Conservation (phyloP, 2,797 vertebrate genomes). For the Myripristis jacobus region DNA sequence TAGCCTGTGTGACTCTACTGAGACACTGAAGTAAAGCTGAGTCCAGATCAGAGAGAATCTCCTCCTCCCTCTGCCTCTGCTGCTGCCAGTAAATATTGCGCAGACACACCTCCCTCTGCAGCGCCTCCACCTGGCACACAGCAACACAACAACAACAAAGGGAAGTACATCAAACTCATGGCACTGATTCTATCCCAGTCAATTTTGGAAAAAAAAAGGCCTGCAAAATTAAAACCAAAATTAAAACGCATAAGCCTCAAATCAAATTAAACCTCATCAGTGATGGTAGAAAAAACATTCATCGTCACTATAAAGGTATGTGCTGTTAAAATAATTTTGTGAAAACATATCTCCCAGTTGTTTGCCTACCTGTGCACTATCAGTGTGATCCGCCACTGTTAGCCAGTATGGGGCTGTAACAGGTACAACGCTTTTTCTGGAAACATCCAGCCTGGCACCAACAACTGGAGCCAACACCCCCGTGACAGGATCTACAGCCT, state of each 20-base stretch:
- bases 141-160: conserved; percentile 15
- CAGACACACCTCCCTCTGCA: conserved; percentile 84
- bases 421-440: conserved; percentile 81
- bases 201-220: background rate
- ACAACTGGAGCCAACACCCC: conserved; percentile 84
- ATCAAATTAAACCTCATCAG: background rate
- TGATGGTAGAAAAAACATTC: background rate
- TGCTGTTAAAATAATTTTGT: too few relatives aligned
- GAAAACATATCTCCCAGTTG: background rate
- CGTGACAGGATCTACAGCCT: conserved; percentile 85
- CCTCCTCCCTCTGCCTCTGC: conserved; percentile 85
- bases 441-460: conserved; percentile 82
- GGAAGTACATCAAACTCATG: background rate
- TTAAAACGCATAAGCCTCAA: background rate
- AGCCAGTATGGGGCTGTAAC: conserved; percentile 83
- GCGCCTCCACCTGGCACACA: conserved; percentile 79
- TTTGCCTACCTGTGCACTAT: conserved; percentile 82
- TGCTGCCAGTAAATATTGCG: conserved; percentile 82
- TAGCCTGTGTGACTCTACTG: conserved; percentile 46
- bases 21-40: conserved; percentile 69
- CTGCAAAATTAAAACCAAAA: background rate
- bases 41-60: conserved; percentile 80
- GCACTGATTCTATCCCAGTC: too few relatives aligned
- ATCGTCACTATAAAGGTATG: background rate
- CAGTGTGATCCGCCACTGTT: conserved; percentile 70